These are phyloP conservation scores for Gopherus evgoodei DNA, from an alignment of 2,113 vertebrate genomes.

Conservation along the genomic window DNA sequence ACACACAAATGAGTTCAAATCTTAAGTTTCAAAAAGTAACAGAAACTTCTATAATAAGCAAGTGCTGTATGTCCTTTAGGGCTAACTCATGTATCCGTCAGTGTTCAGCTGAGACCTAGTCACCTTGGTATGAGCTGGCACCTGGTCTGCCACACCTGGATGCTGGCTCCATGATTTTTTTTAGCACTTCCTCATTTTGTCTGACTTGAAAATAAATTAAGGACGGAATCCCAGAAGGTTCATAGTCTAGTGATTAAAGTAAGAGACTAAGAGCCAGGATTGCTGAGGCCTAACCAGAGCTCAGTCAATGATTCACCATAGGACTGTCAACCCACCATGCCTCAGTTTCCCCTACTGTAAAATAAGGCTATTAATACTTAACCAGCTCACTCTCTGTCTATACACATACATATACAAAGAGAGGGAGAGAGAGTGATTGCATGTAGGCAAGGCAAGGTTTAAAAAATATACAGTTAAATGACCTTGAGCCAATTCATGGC, in stretches of 20 bases:
- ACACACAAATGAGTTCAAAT: background rate
- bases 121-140: background rate
- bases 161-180: background rate
- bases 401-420: too few species aligned
- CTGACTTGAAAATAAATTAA: background rate
- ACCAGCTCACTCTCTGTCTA: background rate
- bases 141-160: background rate
- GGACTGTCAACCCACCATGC: background rate
- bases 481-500: background rate
- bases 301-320: background rate
- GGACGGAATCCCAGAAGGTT: fast-evolving
- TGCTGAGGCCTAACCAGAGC: background rate
- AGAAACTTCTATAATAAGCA: background rate
- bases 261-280: background rate
- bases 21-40: background rate
- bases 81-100: background rate
- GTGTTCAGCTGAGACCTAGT: background rate
- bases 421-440: too few species aligned
- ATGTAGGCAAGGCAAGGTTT: too few species aligned
- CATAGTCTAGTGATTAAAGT: fast-evolving
- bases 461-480: too few species aligned
- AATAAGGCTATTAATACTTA: background rate
- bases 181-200: fast-evolving
- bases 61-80: background rate
- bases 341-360: background rate